Evolutionary conservation across 30 jellyfish, hydroid and myxozoan genomes (phyloP).

Genomic region (Rhopilema esculentum): DNA sequence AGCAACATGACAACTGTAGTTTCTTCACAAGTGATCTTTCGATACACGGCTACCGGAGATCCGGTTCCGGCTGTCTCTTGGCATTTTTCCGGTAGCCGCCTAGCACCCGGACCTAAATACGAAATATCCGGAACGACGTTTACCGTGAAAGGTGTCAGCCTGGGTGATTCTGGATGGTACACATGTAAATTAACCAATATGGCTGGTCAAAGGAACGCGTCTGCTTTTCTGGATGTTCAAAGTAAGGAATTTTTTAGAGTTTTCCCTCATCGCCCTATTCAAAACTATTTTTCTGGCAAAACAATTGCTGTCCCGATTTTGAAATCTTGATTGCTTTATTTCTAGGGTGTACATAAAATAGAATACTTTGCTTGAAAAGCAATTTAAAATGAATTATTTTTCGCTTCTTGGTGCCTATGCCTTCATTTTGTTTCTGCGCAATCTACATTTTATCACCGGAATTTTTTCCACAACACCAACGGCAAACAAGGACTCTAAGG

Average conservation of each 20-base stretch:
- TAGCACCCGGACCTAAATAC: constrained; percentile 21
- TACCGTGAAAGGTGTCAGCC: constrained; percentile 26
- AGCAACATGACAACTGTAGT: constrained; percentile 36
- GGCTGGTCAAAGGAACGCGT: constrained; percentile 40
- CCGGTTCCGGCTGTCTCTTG: constrained; percentile 58
- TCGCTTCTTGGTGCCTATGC: too few relatives aligned
- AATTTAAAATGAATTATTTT: too few relatives aligned
- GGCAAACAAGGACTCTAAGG: too few relatives aligned
- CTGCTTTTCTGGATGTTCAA: constrained; percentile 49
- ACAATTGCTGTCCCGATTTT: too few relatives aligned
- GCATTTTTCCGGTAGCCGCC: background rate
- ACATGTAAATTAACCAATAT: constrained; percentile 28
- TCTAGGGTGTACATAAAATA: too few relatives aligned
- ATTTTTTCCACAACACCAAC: too few relatives aligned
- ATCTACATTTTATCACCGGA: too few relatives aligned
- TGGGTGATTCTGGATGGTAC: constrained; percentile 61
- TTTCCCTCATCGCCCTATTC: too few relatives aligned
- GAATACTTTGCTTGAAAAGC: too few relatives aligned
- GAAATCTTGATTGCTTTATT: too few relatives aligned
- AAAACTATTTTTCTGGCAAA: too few relatives aligned
- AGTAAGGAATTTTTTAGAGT: constrained; percentile 51
- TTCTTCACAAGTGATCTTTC: constrained; percentile 16
- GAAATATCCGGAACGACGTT: constrained; percentile 5
- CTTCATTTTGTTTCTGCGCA: too few relatives aligned
- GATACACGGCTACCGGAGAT: constrained; percentile 41